Base-by-base conservation (phyloP, 2,113 vertebrate species). In the Heterotis niloticus region DNA sequence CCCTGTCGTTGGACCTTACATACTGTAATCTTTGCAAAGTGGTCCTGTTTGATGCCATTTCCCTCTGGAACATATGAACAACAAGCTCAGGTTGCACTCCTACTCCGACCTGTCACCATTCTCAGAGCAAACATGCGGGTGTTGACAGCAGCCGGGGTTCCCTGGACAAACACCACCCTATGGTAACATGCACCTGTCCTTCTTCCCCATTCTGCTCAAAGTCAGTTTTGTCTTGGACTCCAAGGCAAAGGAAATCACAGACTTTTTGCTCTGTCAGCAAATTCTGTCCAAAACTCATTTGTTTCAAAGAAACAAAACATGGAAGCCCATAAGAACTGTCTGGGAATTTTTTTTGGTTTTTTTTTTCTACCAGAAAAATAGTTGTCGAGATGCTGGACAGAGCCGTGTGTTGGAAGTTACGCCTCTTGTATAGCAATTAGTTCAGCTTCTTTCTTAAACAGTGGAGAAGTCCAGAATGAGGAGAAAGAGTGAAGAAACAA, bases 151-250 rank as follows among this genome's bases (percentile, higher is more conserved):
- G n/a, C 54, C 51, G 20, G 70, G 20, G 64, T 24, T 57, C 44
- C 23, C 29, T 62, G 77, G 24, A 62, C 60, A 26, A 72, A 24
- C 51, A 7, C 34, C 34, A 7, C 34, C 7, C 34, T 7, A 44
- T 44, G 34, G 34, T 78, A 69, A 77, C 62, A 52, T 29, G 70
- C 69, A 77, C 69, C 81, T 82, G 28, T 73, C 67, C 13, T 51
- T 57, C 28, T 18, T 26, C 56, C 10, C n/a, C 28, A 66, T 66
- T 29, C 52, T 59, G 79, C 78, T 72, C 67, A 81, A 77, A 75
- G 57, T 77, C 13, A 70, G 77, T 44, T 44, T 44, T 75, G 26
- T 64, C 51, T 44, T 64, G 20, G 2, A 44, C 34, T 44, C 7
- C 34, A 26, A 60, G 26, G 11, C 29, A 12, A 17, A 18, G 78